These are phyloP conservation scores for Agrochola lota DNA, from an alignment of 2,888 invertebrate genomes.

Conservation along the genomic window DNA sequence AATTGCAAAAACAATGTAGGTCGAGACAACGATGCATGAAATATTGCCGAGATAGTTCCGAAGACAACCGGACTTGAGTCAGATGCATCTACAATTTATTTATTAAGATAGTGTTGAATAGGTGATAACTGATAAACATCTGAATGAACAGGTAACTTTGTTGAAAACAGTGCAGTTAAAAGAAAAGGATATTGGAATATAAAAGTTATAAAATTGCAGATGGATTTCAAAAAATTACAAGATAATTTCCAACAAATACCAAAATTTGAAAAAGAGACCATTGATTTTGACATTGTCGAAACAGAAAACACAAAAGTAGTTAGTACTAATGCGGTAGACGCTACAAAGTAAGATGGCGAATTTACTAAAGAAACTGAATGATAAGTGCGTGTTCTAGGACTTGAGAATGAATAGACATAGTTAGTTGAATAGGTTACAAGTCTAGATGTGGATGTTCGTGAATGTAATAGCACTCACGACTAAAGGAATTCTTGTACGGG, in stretches of 20 bases:
- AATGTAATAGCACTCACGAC: constrained; percentile 43
- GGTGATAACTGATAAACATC: constrained; percentile 32
- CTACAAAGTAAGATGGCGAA: background rate
- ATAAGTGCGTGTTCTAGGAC: constrained; percentile 22
- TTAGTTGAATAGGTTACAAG: constrained; percentile 25
- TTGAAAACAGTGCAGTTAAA: background rate
- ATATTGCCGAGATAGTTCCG: constrained; percentile 51
- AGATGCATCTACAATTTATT: constrained; percentile 49
- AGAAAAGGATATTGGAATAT: background rate
- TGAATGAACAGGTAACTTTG: constrained; percentile 1
- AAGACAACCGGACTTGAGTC: constrained; percentile 42
- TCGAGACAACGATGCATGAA: constrained; percentile 55
- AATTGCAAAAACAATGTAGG: constrained; percentile 59
- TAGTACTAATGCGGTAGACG: background rate
- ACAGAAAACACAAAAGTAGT: background rate
- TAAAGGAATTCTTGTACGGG: background rate
- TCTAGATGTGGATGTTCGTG: constrained; percentile 18
- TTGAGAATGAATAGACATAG: constrained; percentile 21
- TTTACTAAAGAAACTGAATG: background rate
- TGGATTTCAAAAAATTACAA: background rate
- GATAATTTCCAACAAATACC: background rate
- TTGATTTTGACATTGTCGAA: background rate
- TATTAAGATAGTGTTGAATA: constrained; percentile 43
- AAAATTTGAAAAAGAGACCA: background rate
- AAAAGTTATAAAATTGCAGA: background rate